A percentile compares a stretch with the other conserved stretches of the same genome.
These are phyloP conservation scores for Heteropelma amictum DNA, from an alignment of 2,888 invertebrate species.

Conservation along the genomic window DNA sequence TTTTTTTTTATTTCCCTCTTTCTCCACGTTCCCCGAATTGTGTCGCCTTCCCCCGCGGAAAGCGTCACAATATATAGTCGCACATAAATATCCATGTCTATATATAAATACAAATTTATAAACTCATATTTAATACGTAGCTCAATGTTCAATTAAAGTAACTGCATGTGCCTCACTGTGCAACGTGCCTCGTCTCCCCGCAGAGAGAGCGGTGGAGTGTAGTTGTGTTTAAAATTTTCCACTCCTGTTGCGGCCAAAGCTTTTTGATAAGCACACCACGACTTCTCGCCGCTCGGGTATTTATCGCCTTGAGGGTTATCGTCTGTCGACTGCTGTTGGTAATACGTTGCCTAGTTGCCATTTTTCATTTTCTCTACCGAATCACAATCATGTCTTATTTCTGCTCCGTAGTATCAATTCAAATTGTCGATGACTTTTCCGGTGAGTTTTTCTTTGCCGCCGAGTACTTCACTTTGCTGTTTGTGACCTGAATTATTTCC, in stretches of 20 bases:
- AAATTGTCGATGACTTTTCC: conserved; percentile 59
- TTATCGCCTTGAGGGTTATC: conserved; percentile 39
- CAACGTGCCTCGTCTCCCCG: no score
- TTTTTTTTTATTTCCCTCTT: no score
- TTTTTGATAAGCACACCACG: conserved; percentile 44
- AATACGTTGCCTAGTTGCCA: conserved; percentile 45
- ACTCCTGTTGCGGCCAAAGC: conserved; percentile 46
- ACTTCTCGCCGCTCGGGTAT: conserved; percentile 48
- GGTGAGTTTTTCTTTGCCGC: conserved; percentile 56
- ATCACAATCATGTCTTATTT: conserved; percentile 43
- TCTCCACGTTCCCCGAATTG: no score
- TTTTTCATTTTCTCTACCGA: conserved; percentile 46
- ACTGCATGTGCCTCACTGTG: no score
- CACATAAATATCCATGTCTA: no score
- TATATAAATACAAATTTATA: no score
- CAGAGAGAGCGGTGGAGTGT: no score
- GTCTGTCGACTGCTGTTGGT: conserved; percentile 48
- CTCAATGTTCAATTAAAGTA: no score
- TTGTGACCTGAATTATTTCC: no score
- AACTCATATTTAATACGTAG: no score
- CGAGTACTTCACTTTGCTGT: conserved; percentile 31
- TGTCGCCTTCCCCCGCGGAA: no score
- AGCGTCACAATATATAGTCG: no score
- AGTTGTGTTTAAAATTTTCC: conserved; percentile 58
- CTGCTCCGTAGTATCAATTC: conserved; percentile 48